These are phyloP conservation scores for Hermaeophaga mercurialis DNA, from an alignment of 2,888 invertebrate genomes.

Conservation along the genomic window DNA sequence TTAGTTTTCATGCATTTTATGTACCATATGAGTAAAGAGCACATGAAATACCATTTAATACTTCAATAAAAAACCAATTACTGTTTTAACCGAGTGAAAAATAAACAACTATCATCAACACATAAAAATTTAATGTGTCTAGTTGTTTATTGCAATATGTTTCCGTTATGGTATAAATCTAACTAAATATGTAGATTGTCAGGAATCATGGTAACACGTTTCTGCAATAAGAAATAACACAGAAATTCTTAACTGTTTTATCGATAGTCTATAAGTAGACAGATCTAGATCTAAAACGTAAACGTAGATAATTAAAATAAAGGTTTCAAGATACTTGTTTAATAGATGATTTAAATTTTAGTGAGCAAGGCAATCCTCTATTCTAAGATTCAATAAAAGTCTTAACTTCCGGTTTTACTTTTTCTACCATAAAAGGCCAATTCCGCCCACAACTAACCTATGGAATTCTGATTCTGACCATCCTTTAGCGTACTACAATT, in stretches of 20 bases:
- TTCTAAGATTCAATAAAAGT: no score
- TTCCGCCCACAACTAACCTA: conserved; percentile 16
- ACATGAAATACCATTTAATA: conserved; percentile 12
- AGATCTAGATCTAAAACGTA: no score
- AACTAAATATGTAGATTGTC: no score
- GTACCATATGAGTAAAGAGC: background rate
- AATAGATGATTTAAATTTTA: no score
- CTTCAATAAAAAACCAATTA: conserved; percentile 17
- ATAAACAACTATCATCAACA: conserved; percentile 8
- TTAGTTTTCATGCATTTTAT: background rate
- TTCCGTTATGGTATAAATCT: conserved; percentile 1
- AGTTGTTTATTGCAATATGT: conserved; percentile 3
- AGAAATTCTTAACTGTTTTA: no score
- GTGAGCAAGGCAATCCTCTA: no score
- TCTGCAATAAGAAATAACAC: no score
- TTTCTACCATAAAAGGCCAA: conserved; percentile 11
- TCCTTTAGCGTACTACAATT: conserved; percentile 1
- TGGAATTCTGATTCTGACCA: conserved; percentile 22
- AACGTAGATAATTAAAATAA: no score
- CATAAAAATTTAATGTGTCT: conserved; percentile 1
- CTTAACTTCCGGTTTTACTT: conserved; percentile 3
- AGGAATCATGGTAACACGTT: no score
- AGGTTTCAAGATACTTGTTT: no score
- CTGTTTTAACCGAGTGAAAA: conserved; percentile 13
- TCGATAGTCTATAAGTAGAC: no score